Base-by-base conservation (phyloP, 2,888 invertebrate species). In the Ormyrus pomaceus region DNA sequence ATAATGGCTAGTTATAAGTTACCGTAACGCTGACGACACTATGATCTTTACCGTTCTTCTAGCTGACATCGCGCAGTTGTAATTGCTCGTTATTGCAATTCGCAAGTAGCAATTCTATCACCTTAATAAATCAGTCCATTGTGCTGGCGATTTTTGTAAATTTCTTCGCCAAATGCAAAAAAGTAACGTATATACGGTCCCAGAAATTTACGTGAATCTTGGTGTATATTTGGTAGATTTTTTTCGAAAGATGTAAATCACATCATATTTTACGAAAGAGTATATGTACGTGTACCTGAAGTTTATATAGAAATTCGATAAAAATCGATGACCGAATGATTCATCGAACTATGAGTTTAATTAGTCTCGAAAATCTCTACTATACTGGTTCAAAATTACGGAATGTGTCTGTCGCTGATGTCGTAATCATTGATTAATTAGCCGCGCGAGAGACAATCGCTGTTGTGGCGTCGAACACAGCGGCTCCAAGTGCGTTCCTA, bases 371-470 rank as follows among this genome's bases (percentile, higher is more conserved):
- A 79, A 82, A 73, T 77, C 65, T 78, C 68, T 82, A 77, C 77
- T 77, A 72, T 64, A 68, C 45, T 73, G 76, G 79, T 79, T 58
- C 61, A 72, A 82, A 82, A 82, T 79, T 77, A 71, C 79, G 82
- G 82, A 82, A 82, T 82, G 82, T 79, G 77, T 77, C 79, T 82
- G 77, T 73, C 77, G 77, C 61, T 62, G 73, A 74, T 77, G 74
- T 79, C 76, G 59, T 79, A 68, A 79, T 82, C 68, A 56, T 68
- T 73, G 72, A 69, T 79, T 73, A 68, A 53, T 76, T 69, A 76
- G 76, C 79, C 81, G 72, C 72, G 76, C 76, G 59, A 81, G 56
- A 75, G 70, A 77, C 56, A 66, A 71, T 76, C 48, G 79, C 77
- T 79, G 79, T 79, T 79, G 73, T 79, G 56, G 64, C 82, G 76